A percentile compares a stretch with the other conserved stretches of the same genome.
These are phyloP conservation scores for Gadopsis bispinosus DNA, from an alignment of 2,797 vertebrate genomes.

Conservation along the genomic window DNA sequence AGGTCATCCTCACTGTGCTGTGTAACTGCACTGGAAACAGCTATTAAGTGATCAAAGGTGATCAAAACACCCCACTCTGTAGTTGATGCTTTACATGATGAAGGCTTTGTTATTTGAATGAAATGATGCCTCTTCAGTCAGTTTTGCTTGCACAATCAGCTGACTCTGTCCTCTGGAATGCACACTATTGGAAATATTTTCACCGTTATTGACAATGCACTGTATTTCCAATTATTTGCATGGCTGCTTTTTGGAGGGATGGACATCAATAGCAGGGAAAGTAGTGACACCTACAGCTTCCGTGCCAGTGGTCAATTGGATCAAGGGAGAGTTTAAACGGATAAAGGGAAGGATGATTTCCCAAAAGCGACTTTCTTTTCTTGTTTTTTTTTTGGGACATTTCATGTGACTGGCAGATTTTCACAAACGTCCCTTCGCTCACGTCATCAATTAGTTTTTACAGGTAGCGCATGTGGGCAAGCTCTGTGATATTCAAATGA, in stretches of 20 bases:
- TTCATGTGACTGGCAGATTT: too few relatives aligned
- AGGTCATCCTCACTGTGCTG: background rate
- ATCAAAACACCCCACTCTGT: background rate
- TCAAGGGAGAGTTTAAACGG: background rate
- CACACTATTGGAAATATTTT: conserved; percentile 57
- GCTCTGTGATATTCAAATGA: background rate
- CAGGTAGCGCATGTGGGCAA: background rate
- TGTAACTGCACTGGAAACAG: background rate
- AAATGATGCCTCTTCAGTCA: conserved; percentile 23
- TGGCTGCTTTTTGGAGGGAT: conserved; percentile 73
- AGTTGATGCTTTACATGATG: background rate
- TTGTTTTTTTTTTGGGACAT: too few relatives aligned
- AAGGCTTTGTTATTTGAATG: background rate
- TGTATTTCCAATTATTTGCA: conserved; percentile 81
- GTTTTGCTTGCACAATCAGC: conserved; percentile 37
- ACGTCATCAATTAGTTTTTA: background rate
- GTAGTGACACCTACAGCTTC: conserved; percentile 37
- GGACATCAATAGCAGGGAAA: conserved; percentile 68
- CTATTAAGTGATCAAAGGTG: background rate
- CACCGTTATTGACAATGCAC: conserved; percentile 67
- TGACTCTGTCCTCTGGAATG: conserved; percentile 59
- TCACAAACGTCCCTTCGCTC: too few relatives aligned
- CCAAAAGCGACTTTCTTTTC: background rate
- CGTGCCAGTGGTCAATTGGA: background rate
- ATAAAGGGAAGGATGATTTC: conserved; percentile 4